phyloP scores from a whole-genome alignment of 2,113 vertebrate species.

The Alligator sinensis region DNA sequence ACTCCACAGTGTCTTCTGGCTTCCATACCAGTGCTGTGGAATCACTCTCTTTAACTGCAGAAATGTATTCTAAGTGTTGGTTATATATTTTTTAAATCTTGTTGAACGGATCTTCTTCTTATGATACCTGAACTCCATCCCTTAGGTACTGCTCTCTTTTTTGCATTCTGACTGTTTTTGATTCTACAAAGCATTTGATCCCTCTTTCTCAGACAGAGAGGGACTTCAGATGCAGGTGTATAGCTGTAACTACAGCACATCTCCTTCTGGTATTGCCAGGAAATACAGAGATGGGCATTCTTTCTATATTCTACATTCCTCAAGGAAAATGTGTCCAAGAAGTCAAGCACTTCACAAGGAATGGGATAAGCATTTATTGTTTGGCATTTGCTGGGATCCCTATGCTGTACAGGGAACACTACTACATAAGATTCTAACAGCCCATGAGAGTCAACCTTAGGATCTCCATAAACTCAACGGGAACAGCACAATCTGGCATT shows the following conservation, averaged over 20 bases:
- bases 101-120: background rate
- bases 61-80: background rate
- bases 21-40: background rate
- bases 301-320: background rate
- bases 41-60: background rate
- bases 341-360: background rate
- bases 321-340: background rate
- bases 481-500: too few relatives aligned
- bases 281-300: background rate
- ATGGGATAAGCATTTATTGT: background rate
- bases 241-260: background rate
- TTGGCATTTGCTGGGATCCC: background rate
- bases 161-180: background rate
- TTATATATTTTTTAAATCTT: background rate
- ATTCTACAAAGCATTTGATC: background rate
- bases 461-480: too few relatives aligned
- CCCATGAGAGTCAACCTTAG: too few relatives aligned
- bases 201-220: background rate
- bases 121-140: background rate
- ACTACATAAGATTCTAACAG: too few relatives aligned
- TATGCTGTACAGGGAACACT: background rate
- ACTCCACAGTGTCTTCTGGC: background rate
- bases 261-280: background rate
- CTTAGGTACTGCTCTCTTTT: background rate
- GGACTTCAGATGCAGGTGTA: background rate